Evolutionary conservation across 1,140 invertebrate genomes (phyloP).

Genomic region (Meteorus sp.): DNA sequence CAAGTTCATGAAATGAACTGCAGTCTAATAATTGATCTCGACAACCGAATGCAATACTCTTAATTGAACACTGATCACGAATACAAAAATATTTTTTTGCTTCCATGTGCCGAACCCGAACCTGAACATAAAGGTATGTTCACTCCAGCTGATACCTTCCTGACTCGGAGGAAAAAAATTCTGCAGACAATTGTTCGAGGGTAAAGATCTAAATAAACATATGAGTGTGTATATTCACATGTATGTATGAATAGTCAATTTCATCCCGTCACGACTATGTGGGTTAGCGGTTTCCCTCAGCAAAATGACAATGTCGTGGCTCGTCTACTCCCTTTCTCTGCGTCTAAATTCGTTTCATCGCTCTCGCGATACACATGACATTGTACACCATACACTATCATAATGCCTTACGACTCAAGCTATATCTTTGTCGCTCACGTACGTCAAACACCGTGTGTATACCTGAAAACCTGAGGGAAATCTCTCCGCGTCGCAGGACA

Average conservation of each 20-base stretch:
- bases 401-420: neutral
- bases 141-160: too few species aligned
- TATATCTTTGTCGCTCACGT: slow-evolving; percentile 19
- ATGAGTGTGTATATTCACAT: neutral
- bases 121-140: too few species aligned
- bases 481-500: slow-evolving; percentile 47
- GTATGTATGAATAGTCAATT: slow-evolving; percentile 2
- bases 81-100: too few species aligned
- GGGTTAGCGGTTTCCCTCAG: slow-evolving; percentile 3
- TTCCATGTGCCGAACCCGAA: too few species aligned
- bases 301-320: slow-evolving; percentile 19
- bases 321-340: slow-evolving; percentile 9
- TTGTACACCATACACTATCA: too few species aligned
- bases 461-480: slow-evolving; percentile 56
- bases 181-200: too few species aligned
- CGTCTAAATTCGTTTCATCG: neutral
- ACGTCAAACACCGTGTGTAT: slow-evolving; percentile 41
- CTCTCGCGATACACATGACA: slow-evolving; percentile 3
- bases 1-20: too few species aligned
- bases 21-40: too few species aligned
- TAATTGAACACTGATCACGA: too few species aligned
- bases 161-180: too few species aligned
- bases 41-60: too few species aligned
- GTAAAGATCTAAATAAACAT: too few species aligned
- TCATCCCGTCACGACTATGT: slow-evolving; percentile 1